Evolutionary conservation across 2,113 vertebrate species (phyloP), one percentile per base, ranked within the genome.

Genomic region (Stictonetta naevosa): DNA sequence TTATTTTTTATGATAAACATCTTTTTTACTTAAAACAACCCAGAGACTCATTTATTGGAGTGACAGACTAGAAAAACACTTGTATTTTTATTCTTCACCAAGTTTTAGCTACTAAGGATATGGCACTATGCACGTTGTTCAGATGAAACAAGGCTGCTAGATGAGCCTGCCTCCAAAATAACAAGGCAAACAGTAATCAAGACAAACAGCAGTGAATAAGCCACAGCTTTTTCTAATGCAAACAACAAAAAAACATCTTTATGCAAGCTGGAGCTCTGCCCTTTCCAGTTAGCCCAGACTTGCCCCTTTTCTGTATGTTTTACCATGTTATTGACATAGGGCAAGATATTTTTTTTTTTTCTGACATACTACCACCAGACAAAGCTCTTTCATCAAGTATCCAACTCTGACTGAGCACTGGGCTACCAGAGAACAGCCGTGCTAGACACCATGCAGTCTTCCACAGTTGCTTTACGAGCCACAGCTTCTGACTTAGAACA

Each of bases 271-370:
- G 38, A 81, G 73, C 79, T 79, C 48, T 76, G 50, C 60, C 56
- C 76, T 86, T 90, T 69, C 53, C 69, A 75, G 84, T 91, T 79
- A 94, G 94, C 76, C 91, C 69, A 93, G 95, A 90, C 95, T 90
- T 88, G 88, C 31, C 82, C 82, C 66, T 86, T 93, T 0, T 0
- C 83, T 76, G 38, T 53, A 44, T n/a, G 67, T 79, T 91, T 76
- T 74, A 80, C 62, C 84, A 74, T 10, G 40, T 83, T 93, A 78
- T 55, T 94, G 79, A 95, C 79, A 91, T 4, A 79, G 53, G 11
- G 13, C 53, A 74, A 90, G 64, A 25, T 50, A 2, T 19, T 4
- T 55, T 64, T 19, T 4, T 55, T 64, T 64, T 40, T 77, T 33
- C 78, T 77, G 66, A 91, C 73, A 71, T 50, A 10, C 46, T 79